Percentiles rank a stretch among this genome's conserved stretches.
These are phyloP conservation scores for Druon quercuslanigerum DNA, from an alignment of 1,140 invertebrate genomes.

Conservation along the genomic window DNA sequence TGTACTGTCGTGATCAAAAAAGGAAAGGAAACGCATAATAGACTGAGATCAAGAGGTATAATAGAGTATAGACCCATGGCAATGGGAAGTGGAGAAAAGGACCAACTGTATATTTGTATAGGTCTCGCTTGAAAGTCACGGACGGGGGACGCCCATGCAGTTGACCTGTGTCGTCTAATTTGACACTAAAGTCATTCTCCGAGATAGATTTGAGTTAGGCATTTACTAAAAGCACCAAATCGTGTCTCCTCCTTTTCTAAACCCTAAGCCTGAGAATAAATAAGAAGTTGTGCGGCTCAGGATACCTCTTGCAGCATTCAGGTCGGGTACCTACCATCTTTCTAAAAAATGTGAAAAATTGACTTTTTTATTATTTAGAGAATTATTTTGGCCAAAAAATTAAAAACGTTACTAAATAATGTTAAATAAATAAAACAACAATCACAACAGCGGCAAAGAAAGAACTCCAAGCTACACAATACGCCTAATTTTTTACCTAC, in stretches of 20 bases:
- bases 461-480: too few species aligned
- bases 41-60: constrained; percentile 55
- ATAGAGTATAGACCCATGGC: constrained; percentile 37
- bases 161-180: constrained; percentile 69
- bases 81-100: constrained; percentile 30
- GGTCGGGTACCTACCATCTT: neutral
- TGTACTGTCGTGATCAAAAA: constrained; percentile 30
- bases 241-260: neutral
- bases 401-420: too few species aligned
- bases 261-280: neutral
- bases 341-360: too few species aligned
- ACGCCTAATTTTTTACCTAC: too few species aligned
- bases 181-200: constrained; percentile 58
- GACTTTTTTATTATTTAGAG: too few species aligned
- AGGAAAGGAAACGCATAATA: constrained; percentile 33
- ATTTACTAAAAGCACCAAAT: constrained; percentile 33
- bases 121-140: constrained; percentile 51
- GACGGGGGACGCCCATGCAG: constrained; percentile 50
- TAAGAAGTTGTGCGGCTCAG: too few species aligned
- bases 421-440: too few species aligned
- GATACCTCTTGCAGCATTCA: neutral
- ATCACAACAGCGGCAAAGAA: too few species aligned
- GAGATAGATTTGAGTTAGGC: constrained; percentile 47
- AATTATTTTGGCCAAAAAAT: too few species aligned
- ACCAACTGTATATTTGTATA: constrained; percentile 42